Evolutionary conservation across 2,888 invertebrate genomes (phyloP), one percentile per base, ranked within the genome.

Genomic region (Leucoptera coffeella): DNA sequence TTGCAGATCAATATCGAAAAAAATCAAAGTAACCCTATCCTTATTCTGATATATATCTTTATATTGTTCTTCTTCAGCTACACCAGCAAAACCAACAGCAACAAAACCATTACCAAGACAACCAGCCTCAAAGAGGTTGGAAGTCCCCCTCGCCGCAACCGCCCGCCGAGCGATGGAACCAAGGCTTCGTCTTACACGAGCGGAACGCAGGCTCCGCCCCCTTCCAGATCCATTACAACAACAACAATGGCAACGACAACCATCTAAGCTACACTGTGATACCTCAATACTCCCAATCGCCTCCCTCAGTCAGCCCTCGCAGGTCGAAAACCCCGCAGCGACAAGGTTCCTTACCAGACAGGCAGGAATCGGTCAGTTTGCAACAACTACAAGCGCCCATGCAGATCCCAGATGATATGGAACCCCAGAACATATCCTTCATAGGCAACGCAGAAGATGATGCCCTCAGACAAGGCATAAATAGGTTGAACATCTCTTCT

Each of bases 341-440:
- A 14, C 26, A 27, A 9, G 12, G 10, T 10, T 47, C 57, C 5
- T 57, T 58, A 12, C 38, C 34, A 2, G 15, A 50, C 15, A 39
- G 48, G 4, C 38, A 51, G 7, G 55, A 60, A 6, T 58, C 69
- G 2, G 72, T 75, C 32, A 72, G 65, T 34, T 41, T 75, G 32
- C 74, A 74, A 38, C 74, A 74, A 40, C 53, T 75, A 24, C 59
- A 48, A 24, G 29, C 77, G 7, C 75, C 81, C 2, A 75, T 78
- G 9, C 82, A 80, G 14, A 77, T 82, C 28, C 78, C 78, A 12
- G 89, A 88, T 47, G 89, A 89, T 47, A 91, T 92, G 90, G 90
- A 89, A 42, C 91, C 92, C 0, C 92, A 92, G 52, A 90, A 86
- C 62, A 91, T 92, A 43, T 91, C 90, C 29, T 92, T 92, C 47